Evolutionary conservation across 2,113 vertebrate species (phyloP).

Genomic region (Chlamydotis undulata): DNA sequence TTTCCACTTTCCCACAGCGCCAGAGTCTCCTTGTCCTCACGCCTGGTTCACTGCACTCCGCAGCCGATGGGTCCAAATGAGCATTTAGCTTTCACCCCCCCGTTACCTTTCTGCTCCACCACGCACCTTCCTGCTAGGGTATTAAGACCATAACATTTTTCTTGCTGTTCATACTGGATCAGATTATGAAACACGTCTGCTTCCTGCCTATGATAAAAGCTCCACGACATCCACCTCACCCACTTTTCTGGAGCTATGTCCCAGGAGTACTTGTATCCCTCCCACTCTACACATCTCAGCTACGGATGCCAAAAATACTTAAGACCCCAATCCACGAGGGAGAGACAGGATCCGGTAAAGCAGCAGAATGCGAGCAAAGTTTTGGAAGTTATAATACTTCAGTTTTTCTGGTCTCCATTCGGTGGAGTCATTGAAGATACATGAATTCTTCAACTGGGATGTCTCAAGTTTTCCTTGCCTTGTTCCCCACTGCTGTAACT

Average conservation of each 20-base stretch:
- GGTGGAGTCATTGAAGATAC: background rate
- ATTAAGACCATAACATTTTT: background rate
- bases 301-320: conserved; percentile 26
- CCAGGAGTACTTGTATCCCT: background rate
- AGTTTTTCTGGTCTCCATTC: background rate
- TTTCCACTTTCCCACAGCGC: background rate
- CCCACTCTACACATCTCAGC: background rate
- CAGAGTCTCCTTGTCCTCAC: background rate
- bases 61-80: background rate
- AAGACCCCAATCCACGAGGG: background rate
- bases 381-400: background rate
- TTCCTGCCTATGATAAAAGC: background rate
- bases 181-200: background rate
- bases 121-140: background rate
- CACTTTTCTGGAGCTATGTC: background rate
- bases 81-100: background rate
- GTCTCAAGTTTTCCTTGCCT: background rate
- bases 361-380: background rate
- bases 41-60: background rate
- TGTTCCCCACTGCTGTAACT: background rate
- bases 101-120: background rate
- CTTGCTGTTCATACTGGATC: background rate
- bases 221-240: background rate
- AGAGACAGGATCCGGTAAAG: background rate
- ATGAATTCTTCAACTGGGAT: background rate